Evolutionary conservation across 92 coral and sea anemone genomes (phyloP).

Genomic region (Zoanthus solanderi): DNA sequence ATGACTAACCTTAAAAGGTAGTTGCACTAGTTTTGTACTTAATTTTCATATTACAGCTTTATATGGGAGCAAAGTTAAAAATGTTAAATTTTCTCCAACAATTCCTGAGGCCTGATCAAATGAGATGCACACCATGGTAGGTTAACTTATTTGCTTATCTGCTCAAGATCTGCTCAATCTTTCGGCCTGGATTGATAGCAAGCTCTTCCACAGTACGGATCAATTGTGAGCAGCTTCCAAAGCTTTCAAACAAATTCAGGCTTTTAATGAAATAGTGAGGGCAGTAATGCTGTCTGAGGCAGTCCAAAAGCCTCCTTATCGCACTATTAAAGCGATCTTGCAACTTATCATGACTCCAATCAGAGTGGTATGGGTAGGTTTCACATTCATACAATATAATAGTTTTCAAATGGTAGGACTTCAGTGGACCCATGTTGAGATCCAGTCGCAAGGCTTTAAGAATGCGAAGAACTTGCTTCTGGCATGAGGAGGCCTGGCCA

Average conservation of each 20-base stretch:
- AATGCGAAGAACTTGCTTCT: slow-evolving; percentile 76
- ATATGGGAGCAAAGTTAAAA: too few relatives aligned
- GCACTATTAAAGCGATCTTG: slow-evolving; percentile 63
- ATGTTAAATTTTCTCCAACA: too few relatives aligned
- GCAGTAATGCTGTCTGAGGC: slow-evolving; percentile 44
- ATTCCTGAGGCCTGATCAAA: too few relatives aligned
- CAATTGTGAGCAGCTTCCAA: slow-evolving; percentile 30
- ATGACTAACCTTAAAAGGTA: too few relatives aligned
- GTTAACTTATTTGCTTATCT: background rate
- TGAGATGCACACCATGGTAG: too few relatives aligned
- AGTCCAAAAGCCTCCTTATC: slow-evolving; percentile 55
- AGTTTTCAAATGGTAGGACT: slow-evolving; percentile 85
- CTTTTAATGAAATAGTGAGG: slow-evolving; percentile 80
- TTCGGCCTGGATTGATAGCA: background rate
- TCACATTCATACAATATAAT: slow-evolving; percentile 82
- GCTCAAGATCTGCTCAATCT: slow-evolving; percentile 16
- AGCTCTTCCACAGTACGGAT: slow-evolving; percentile 15
- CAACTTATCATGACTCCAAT: slow-evolving; percentile 59
- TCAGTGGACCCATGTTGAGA: slow-evolving; percentile 58
- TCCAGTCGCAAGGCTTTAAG: slow-evolving; percentile 74
- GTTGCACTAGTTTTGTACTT: too few relatives aligned
- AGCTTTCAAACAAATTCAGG: slow-evolving; percentile 67
- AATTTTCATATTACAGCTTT: too few relatives aligned
- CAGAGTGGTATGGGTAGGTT: slow-evolving; percentile 40
- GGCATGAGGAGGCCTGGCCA: slow-evolving; percentile 64